A percentile compares a stretch with the other conserved stretches of the same genome.
Evolutionary conservation across 2,797 vertebrate genomes (phyloP).

Genomic region (Pangasius krempfi): DNA sequence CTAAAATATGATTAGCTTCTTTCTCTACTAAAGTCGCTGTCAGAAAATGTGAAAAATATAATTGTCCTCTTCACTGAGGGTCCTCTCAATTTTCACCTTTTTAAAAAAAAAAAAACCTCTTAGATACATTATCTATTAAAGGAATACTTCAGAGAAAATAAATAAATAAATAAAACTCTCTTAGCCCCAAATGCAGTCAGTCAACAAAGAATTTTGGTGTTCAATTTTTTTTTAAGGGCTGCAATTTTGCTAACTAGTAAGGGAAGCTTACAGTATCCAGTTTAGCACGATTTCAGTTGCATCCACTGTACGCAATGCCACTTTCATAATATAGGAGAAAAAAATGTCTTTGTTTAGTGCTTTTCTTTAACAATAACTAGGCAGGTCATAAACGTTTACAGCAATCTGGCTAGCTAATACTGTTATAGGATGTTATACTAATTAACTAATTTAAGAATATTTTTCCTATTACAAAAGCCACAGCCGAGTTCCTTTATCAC

Average conservation of each 20-base stretch:
- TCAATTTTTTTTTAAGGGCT: background rate
- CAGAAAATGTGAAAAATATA: background rate
- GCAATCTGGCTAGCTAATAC: background rate
- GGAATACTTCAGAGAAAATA: background rate
- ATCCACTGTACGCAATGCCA: background rate
- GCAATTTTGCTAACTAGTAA: background rate
- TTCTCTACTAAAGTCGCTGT: background rate
- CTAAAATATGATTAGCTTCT: background rate
- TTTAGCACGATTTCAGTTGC: background rate
- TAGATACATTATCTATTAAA: background rate
- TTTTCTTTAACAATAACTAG: too few species aligned
- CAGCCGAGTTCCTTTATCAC: background rate
- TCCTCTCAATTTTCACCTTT: background rate
- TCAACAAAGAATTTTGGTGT: background rate
- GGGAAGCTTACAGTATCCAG: background rate
- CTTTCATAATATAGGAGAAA: too few species aligned
- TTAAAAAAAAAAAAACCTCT: too few species aligned
- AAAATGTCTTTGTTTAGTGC: background rate
- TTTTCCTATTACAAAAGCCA: too few species aligned
- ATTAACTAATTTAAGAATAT: background rate
- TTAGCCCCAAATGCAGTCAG: too few species aligned
- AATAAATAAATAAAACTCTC: too few species aligned
- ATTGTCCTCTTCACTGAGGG: background rate
- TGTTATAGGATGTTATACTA: background rate
- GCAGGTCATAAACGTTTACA: background rate